Base-by-base conservation (phyloP, 2,888 invertebrate species). In the Unio pictorum region DNA sequence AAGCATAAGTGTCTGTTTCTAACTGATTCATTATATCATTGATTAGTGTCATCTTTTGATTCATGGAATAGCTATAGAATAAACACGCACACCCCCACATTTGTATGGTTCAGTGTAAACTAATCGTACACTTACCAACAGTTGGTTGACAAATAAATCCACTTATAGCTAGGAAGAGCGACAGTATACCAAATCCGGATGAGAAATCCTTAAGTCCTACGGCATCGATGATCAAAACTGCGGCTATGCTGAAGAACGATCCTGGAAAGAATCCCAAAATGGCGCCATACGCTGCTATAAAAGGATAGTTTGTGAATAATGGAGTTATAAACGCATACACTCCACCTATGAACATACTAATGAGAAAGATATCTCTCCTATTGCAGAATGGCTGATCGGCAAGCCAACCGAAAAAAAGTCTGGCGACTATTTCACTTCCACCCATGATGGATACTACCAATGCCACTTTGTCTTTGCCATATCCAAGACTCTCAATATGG, bases 351-450 rank as follows among this genome's bases (percentile, higher is more conserved):
- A 72, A 11, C 66, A 73, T 71, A 20, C 72, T 66, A 17, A 72
- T 58, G 11, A 71, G 55, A 65, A 75, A 79, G n/a, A 77, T 65
- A 28, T 71, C 58, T 57, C 60, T 69, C 15, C 94, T 92, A 86
- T 94, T 93, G 78, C 94, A 94, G 3, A 94, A 89, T 78, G 94
- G 93, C 7, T 94, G 88, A 84, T 95, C 95, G 6, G 94, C 94
- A 0, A 95, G 89, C 92, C 93, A 94, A 5, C 95, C 95, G 0
- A 94, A 91, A 0, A 94, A 93, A 0, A 95, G 91, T 34, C 95
- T 91, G 0, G 95, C 94, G 67, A 93, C 92, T 0, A 95, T 90
- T 84, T 95, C 95, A 61, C 94, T 89, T 0, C 93, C 93, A 0
- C 95, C 94, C 69, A 94, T 94, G 59, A 95, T 93, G 0, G 95